Evolutionary conservation across 2,888 invertebrate species (phyloP), one percentile per base, ranked within the genome.

Genomic region (Agapetus fuscipes): DNA sequence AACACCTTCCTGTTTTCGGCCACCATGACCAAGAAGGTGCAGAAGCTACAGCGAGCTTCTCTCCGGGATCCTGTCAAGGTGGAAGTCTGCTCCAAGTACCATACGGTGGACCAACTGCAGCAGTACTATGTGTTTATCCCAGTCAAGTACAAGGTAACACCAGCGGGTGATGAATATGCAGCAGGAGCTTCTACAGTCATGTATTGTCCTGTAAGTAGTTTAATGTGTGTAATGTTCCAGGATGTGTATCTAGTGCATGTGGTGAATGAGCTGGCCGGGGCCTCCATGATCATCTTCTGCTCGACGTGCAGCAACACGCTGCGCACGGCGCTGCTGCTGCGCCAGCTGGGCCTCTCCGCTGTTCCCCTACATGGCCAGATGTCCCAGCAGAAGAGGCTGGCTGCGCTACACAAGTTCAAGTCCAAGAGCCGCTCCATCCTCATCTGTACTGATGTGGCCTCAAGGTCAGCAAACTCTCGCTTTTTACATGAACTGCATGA

Each of bases 281-380:
- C 94, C 58, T 88, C 90, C 49, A 89, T 93, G 58, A 98, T 99
- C 76, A 85, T 99, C 51, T 98, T 98, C 64, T 95, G 94, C 59
- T 78, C 86, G 29, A 98, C 97, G 0, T 97, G 97, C 60, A 89
- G 85, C 42, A 86, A 87, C 56, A 91, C 96, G 0, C 78, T 94
- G 45, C 76, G 91, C 41, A 81, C 86, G 1, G 93, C 96, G 0
- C 66, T 96, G 25, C 74, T 97, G 62, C 66, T 98, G 43, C 74
- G 96, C 32, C 86, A 87, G 57, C 73, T 98, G 9, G 96, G 97
- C 5, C 74, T 97, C 44, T 80, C 85, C 2, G 97, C 96, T 0
- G 89, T 98, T 32, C 96, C 98, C 1, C 70, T 98, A n/a, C 94
- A 99, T 61, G 98, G 98, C 0, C 95, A 98, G 67, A 95, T 99